A percentile compares a stretch with the other conserved stretches of the same genome.
Conservation (phyloP, 2,797 vertebrate species). For the Zonotrichia albicollis region DNA sequence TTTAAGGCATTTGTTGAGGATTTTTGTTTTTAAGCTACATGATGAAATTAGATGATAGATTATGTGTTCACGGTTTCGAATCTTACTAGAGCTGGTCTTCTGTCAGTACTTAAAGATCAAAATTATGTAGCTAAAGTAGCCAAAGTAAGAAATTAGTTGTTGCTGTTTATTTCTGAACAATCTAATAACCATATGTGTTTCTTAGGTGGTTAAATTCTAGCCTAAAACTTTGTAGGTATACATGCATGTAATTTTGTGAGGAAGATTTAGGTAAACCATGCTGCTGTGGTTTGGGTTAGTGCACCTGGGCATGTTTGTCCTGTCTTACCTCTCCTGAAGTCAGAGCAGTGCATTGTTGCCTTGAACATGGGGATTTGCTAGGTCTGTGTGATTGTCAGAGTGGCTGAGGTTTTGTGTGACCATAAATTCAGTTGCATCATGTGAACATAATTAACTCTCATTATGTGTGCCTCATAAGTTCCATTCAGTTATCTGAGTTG, state of each 20-base stretch:
- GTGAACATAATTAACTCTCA: slow-evolving; percentile 56
- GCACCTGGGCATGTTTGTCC: neutral
- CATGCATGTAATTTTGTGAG: neutral
- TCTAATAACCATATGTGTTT: neutral
- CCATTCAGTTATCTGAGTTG: slow-evolving; percentile 42
- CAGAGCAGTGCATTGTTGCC: neutral
- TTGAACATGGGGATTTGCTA: neutral
- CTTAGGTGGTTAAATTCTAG: neutral
- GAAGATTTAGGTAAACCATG: neutral
- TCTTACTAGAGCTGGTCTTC: neutral
- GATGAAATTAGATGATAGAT: neutral
- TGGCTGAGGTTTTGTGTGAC: neutral
- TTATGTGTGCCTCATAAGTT: slow-evolving; percentile 57
- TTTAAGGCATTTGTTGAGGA: neutral
- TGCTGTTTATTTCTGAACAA: neutral
- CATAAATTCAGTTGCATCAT: slow-evolving; percentile 33
- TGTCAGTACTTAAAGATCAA: neutral
- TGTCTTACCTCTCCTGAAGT: neutral
- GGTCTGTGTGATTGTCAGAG: neutral
- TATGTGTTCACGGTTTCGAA: neutral
- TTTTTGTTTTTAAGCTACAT: neutral
- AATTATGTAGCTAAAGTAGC: neutral
- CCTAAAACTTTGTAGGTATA: neutral
- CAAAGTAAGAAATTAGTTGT: neutral
- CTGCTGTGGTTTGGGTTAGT: neutral